Conservation (phyloP, 2,797 vertebrate genomes). For the Sciurus carolinensis region DNA sequence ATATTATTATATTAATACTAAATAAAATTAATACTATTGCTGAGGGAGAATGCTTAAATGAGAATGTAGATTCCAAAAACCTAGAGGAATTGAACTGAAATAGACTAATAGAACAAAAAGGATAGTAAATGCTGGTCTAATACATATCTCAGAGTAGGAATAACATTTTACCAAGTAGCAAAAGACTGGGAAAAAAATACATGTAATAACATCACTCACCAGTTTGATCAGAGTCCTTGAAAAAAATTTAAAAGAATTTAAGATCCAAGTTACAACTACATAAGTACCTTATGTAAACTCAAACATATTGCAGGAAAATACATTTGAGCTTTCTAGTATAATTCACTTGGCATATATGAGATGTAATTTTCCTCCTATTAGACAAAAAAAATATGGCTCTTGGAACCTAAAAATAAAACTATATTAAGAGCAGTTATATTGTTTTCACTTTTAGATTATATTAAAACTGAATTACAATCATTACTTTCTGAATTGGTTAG, state of each 20-base stretch:
- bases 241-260: conserved; percentile 48
- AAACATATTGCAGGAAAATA: neutral
- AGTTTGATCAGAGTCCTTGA: neutral
- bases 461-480: conserved; percentile 70
- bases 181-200: neutral
- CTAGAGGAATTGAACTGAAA: neutral
- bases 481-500: conserved; percentile 70
- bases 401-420: conserved; percentile 53
- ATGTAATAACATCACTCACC: neutral
- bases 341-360: conserved; percentile 50
- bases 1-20: no score
- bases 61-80: neutral
- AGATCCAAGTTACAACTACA: conserved; percentile 29
- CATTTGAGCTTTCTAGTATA: conserved; percentile 53
- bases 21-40: neutral
- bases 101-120: neutral
- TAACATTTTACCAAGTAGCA: neutral
- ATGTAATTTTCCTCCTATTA: conserved; percentile 55
- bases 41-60: neutral
- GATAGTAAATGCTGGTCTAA: neutral
- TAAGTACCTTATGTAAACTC: neutral
- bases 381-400: conserved; percentile 53
- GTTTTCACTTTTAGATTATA: conserved; percentile 60
- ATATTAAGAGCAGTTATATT: conserved; percentile 55
- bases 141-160: neutral